Conservation (phyloP, 2,888 invertebrate genomes). For the Drosophila dives region DNA sequence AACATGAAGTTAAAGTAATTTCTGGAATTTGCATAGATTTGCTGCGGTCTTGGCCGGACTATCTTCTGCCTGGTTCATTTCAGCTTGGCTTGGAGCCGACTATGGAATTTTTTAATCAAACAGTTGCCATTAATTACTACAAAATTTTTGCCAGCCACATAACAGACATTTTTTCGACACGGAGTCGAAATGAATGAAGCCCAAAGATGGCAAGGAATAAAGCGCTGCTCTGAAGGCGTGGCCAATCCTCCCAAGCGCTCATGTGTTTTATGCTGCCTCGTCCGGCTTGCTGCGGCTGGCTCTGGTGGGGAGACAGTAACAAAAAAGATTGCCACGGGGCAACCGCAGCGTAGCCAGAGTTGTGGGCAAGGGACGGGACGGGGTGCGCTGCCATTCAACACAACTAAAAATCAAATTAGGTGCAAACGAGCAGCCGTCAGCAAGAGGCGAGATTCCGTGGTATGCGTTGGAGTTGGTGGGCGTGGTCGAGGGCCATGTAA, state of each 20-base stretch:
- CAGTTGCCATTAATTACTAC: slow-evolving; percentile 84
- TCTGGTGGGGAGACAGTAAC: slow-evolving; percentile 28
- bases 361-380: slow-evolving; percentile 9
- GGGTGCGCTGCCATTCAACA: slow-evolving; percentile 59
- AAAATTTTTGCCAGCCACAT: slow-evolving; percentile 81
- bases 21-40: slow-evolving; percentile 74
- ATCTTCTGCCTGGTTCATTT: slow-evolving; percentile 10
- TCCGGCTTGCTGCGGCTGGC: slow-evolving; percentile 18
- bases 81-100: slow-evolving; percentile 15
- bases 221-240: slow-evolving; percentile 53
- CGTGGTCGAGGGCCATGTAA: slow-evolving; percentile 67
- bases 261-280: slow-evolving; percentile 38
- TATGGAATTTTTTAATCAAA: slow-evolving; percentile 84
- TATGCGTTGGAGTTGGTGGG: slow-evolving; percentile 34
- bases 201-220: slow-evolving; percentile 52
- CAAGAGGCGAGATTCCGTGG: slow-evolving; percentile 17
- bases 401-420: slow-evolving; percentile 84
- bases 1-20: slow-evolving; percentile 38
- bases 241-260: slow-evolving; percentile 27
- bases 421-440: slow-evolving; percentile 80
- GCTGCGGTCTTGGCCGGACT: slow-evolving; percentile 16
- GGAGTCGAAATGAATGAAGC: slow-evolving; percentile 62
- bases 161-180: slow-evolving; percentile 81
- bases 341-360: slow-evolving; percentile 52
- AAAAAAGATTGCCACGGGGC: slow-evolving; percentile 56